These are phyloP conservation scores for Pangasius krempfi DNA, from an alignment of 2,797 vertebrate species.

Conservation along the genomic window DNA sequence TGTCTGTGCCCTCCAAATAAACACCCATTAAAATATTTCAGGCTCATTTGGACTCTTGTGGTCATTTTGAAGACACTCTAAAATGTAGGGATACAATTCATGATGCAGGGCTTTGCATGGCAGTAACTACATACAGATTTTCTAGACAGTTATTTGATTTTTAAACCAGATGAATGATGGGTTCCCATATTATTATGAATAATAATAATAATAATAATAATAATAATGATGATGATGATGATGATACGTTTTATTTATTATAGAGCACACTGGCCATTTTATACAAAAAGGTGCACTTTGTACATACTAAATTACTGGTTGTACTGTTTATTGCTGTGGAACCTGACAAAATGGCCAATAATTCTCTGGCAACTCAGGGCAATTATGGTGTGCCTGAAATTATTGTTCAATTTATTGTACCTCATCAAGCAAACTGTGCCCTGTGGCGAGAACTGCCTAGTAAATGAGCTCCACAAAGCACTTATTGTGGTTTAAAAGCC, in stretches of 20 bases:
- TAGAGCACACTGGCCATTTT: neutral
- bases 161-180: neutral
- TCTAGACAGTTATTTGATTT: neutral
- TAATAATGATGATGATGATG: neutral
- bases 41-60: neutral
- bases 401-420: neutral
- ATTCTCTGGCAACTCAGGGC: neutral
- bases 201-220: neutral
- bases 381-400: neutral
- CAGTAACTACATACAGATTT: neutral
- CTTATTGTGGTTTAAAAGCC: neutral
- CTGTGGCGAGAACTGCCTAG: neutral
- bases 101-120: neutral
- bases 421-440: neutral
- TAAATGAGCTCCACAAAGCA: neutral
- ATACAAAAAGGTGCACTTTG: neutral
- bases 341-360: neutral
- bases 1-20: neutral
- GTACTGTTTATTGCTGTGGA: neutral
- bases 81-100: neutral
- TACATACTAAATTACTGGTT: neutral
- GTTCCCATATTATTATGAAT: neutral
- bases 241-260: neutral
- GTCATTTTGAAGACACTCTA: constrained; percentile 8
- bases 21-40: constrained; percentile 13